These are phyloP conservation scores for Heliconius congener DNA, from an alignment of 1,140 invertebrate species.

Conservation along the genomic window DNA sequence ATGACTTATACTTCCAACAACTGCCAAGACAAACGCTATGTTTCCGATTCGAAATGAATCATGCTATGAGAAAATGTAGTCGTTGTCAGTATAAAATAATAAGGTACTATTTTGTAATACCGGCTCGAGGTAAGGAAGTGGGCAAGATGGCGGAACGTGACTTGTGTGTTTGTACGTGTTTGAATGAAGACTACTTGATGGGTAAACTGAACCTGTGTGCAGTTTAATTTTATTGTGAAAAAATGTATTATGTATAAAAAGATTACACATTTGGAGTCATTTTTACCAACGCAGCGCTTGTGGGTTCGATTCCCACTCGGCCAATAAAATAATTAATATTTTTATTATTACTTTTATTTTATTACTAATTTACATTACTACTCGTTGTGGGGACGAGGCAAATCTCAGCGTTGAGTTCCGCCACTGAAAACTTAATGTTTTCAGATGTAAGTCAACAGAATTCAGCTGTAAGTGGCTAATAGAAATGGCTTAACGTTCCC, in stretches of 20 bases:
- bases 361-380: too few relatives aligned
- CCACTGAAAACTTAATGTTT: too few relatives aligned
- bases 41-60: neutral
- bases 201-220: neutral
- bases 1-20: neutral
- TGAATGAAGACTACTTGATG: neutral
- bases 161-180: slow-evolving; percentile 16
- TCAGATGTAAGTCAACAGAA: too few relatives aligned
- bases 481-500: too few relatives aligned
- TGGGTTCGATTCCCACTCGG: too few relatives aligned
- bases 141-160: slow-evolving; percentile 28
- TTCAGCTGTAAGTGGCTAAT: too few relatives aligned
- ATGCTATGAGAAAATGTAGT: neutral
- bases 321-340: too few relatives aligned
- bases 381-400: too few relatives aligned
- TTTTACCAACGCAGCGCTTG: too few relatives aligned
- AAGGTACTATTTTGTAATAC: neutral
- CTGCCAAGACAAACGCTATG: neutral
- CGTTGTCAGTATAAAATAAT: slow-evolving; percentile 2
- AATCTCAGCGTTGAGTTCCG: too few relatives aligned
- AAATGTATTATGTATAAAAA: neutral
- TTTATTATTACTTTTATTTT: too few relatives aligned
- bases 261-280: neutral
- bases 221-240: neutral
- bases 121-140: slow-evolving; percentile 22